phyloP scores from a whole-genome alignment of 1,140 invertebrate genomes.

The Holotrichia oblita region DNA sequence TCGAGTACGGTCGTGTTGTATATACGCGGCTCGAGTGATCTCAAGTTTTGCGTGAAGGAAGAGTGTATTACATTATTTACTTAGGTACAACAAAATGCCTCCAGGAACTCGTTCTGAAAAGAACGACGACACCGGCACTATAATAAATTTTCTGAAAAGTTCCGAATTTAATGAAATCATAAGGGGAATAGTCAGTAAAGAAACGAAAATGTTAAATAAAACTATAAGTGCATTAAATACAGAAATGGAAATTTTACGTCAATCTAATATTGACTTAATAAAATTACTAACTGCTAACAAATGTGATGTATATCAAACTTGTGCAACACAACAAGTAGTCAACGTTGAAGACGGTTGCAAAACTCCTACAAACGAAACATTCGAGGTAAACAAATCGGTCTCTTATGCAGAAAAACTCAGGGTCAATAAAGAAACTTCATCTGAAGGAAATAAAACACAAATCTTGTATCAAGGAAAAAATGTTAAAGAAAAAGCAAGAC shows the following conservation, averaged over 20 bases:
- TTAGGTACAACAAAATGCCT: background rate
- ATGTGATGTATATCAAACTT: background rate
- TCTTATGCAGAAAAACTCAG: too few species aligned
- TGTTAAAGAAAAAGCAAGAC: background rate
- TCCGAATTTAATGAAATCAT: background rate
- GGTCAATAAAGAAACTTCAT: too few species aligned
- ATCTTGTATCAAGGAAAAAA: background rate
- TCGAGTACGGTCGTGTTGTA: too few species aligned
- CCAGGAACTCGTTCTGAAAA: background rate
- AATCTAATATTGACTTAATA: background rate
- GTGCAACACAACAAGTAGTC: background rate
- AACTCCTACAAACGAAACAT: background rate
- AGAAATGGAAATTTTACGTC: background rate
- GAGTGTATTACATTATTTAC: too few species aligned
- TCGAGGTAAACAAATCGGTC: too few species aligned
- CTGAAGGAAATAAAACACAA: background rate
- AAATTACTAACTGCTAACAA: background rate
- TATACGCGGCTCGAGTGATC: too few species aligned
- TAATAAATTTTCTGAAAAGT: background rate
- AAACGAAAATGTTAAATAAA: background rate
- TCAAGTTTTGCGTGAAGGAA: too few species aligned
- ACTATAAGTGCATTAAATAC: background rate
- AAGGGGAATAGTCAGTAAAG: background rate
- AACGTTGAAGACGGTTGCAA: background rate
- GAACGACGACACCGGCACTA: background rate